A percentile compares a stretch with the other conserved stretches of the same genome.
Conservation (phyloP, 2,888 invertebrate species). For the Chymomyza caudatula region DNA sequence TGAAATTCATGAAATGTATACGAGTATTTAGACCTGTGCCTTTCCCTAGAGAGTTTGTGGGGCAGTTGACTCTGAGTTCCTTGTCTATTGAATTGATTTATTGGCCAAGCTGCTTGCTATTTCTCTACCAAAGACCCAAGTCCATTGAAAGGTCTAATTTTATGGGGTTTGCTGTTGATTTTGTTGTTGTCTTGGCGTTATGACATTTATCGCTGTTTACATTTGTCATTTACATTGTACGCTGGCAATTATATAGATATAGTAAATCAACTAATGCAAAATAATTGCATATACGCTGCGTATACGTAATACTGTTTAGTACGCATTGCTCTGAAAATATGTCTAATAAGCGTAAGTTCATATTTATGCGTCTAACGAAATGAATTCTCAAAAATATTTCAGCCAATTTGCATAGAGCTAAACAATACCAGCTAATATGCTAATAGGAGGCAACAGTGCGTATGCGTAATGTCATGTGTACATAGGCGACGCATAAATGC, state of each 20-base stretch:
- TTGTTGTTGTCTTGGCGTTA: slow-evolving; percentile 34
- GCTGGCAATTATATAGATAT: not conserved
- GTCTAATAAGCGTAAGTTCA: not conserved
- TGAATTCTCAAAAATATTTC: not conserved
- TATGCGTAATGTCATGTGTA: slow-evolving; percentile 15
- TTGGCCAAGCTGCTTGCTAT: slow-evolving; percentile 35
- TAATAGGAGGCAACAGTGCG: slow-evolving; percentile 8
- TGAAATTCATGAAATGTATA: slow-evolving; percentile 38
- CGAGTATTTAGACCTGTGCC: slow-evolving; percentile 4
- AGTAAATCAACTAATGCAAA: not conserved
- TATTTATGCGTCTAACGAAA: not conserved
- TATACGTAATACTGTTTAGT: not conserved
- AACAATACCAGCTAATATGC: not conserved
- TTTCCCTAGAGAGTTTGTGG: slow-evolving; percentile 11
- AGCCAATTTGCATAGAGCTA: not conserved
- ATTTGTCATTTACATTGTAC: slow-evolving; percentile 26
- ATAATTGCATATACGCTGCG: not conserved
- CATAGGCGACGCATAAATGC: not conserved
- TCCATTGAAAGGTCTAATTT: not conserved
- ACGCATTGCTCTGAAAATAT: not conserved
- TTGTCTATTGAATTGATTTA: slow-evolving; percentile 62
- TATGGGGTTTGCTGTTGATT: not conserved
- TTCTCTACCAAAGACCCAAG: not conserved
- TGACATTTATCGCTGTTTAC: slow-evolving; percentile 49
- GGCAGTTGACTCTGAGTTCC: slow-evolving; percentile 30